Percentiles rank a stretch among this genome's conserved stretches.
Evolutionary conservation across 2,888 invertebrate genomes (phyloP).

Genomic region (Agrotis ipsilon): DNA sequence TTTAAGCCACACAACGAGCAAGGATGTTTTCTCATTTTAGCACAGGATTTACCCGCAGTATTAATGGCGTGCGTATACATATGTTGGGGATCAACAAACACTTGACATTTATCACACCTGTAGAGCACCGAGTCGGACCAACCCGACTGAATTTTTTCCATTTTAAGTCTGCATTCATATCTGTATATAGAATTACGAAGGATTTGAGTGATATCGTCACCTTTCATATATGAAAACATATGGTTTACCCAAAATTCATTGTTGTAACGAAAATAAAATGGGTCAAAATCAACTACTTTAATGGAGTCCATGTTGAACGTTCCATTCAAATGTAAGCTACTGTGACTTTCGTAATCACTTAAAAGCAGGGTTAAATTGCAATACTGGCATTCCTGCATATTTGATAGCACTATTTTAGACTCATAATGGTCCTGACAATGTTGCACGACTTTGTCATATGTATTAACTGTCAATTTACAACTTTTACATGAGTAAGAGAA

Average conservation of each 20-base stretch:
- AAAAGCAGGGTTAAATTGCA: constrained; percentile 73
- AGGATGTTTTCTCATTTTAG: constrained; percentile 68
- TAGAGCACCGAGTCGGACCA: constrained; percentile 71
- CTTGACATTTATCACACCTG: constrained; percentile 78
- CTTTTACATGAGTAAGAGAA: constrained; percentile 74
- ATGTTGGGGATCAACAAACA: constrained; percentile 71
- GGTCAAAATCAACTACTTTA: constrained; percentile 74
- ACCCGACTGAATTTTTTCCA: constrained; percentile 78
- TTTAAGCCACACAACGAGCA: constrained; percentile 77
- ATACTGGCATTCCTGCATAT: constrained; percentile 63
- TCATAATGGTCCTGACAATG: constrained; percentile 81
- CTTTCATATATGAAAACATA: constrained; percentile 72
- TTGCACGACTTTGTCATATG: constrained; percentile 79
- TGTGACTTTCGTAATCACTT: constrained; percentile 66
- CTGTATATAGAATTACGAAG: constrained; percentile 78
- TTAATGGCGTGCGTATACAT: constrained; percentile 73
- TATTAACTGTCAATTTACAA: constrained; percentile 73
- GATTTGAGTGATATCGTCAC: constrained; percentile 65
- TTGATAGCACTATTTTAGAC: constrained; percentile 45
- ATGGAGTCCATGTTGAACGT: constrained; percentile 43
- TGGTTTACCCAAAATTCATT: constrained; percentile 78
- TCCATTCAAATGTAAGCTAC: constrained; percentile 62
- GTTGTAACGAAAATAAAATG: constrained; percentile 74
- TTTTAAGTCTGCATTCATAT: constrained; percentile 78
- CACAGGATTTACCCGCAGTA: constrained; percentile 58